Conservation (phyloP, 2,888 invertebrate species). For the Mechanitis mazaeus region DNA sequence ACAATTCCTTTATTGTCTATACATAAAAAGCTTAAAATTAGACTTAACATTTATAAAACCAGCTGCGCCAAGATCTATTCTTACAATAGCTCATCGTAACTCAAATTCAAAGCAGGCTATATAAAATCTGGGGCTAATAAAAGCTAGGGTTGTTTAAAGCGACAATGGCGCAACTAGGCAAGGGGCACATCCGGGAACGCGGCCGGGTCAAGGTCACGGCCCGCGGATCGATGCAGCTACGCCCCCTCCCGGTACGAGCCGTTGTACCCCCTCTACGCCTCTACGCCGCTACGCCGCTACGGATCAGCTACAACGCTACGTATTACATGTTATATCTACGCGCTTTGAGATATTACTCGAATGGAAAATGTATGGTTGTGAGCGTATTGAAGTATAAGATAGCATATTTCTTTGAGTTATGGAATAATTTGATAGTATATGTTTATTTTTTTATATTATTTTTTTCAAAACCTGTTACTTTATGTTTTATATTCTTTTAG, state of each 20-base stretch:
- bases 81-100: conserved; percentile 6
- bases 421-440: not conserved
- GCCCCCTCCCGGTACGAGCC: conserved; percentile 44
- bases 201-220: conserved; percentile 81
- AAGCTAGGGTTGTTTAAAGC: conserved; percentile 58
- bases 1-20: not conserved
- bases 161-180: conserved; percentile 67
- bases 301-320: conserved; percentile 24
- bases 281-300: conserved; percentile 43
- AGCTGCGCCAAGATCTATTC: conserved; percentile 27
- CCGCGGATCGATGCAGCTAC: conserved; percentile 80
- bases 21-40: not conserved
- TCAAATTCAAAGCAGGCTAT: conserved; percentile 30
- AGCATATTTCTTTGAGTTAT: conserved; percentile 4
- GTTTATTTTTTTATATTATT: not conserved
- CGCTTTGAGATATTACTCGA: conserved; percentile 11
- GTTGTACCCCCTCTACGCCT: conserved; percentile 41
- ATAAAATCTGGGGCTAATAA: conserved; percentile 61
- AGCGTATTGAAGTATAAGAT: conserved; percentile 6
- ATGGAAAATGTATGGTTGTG: conserved; percentile 9
- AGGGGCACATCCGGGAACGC: conserved; percentile 72
- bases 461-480: not conserved
- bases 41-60: conserved; percentile 1
- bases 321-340: conserved; percentile 22
- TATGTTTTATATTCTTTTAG: not conserved